phyloP scores from a whole-genome alignment of 1,140 invertebrate species.

The Leptonema lineaticorne region DNA sequence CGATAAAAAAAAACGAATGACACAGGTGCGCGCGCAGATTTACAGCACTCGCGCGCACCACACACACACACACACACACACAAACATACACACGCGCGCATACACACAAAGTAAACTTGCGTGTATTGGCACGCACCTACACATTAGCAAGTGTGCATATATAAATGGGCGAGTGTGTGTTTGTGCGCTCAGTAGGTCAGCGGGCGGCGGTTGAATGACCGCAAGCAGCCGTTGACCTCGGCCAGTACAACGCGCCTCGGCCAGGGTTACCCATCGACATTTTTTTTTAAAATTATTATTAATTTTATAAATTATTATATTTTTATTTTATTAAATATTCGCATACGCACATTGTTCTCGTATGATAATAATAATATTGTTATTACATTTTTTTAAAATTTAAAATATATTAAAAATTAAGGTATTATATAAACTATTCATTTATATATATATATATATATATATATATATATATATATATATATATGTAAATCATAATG shows the following conservation, averaged over 20 bases:
- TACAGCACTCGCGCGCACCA: not conserved
- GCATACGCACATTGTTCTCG: too few species aligned
- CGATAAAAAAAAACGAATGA: too few species aligned
- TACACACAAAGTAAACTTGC: not conserved
- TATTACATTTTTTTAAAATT: too few species aligned
- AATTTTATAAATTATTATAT: not conserved
- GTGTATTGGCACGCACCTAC: not conserved
- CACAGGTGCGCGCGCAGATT: not conserved
- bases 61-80: too few species aligned
- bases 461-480: too few species aligned
- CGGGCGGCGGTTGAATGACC: conserved; percentile 57
- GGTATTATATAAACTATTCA: too few species aligned
- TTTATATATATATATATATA: too few species aligned
- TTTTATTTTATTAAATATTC: not conserved
- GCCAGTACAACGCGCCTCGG: conserved; percentile 44
- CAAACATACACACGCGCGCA: too few species aligned
- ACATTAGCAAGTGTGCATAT: not conserved
- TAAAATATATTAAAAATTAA: too few species aligned
- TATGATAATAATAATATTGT: too few species aligned
- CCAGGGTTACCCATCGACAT: conserved; percentile 49
- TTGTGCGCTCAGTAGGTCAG: conserved; percentile 57
- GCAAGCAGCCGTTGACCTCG: conserved; percentile 59
- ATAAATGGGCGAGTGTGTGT: not conserved
- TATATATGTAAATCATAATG: too few species aligned
- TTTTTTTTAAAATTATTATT: not conserved